Evolutionary conservation across 2,797 vertebrate species (phyloP).

Genomic region (Setipinna tenuifilis): DNA sequence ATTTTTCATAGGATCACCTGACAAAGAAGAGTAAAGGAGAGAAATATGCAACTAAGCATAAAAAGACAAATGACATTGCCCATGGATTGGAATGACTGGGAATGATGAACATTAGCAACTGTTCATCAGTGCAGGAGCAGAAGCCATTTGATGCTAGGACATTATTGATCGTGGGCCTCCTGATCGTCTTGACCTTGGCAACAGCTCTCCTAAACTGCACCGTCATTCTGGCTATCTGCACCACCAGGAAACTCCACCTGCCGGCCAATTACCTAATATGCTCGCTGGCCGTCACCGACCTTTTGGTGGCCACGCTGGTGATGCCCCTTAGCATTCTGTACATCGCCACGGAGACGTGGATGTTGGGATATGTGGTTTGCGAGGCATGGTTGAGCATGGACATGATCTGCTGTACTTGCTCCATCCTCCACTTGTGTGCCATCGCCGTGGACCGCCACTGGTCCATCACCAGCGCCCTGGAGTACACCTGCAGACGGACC

Average conservation of each 20-base stretch:
- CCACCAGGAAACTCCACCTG: constrained; percentile 80
- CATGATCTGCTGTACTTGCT: constrained; percentile 81
- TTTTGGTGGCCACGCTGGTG: constrained; percentile 75
- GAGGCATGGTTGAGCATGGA: constrained; percentile 79
- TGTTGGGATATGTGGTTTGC: constrained; percentile 74
- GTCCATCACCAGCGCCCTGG: constrained; percentile 77
- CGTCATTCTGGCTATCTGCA: constrained; percentile 78
- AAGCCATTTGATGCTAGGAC: constrained; percentile 65
- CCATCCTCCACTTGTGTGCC: constrained; percentile 78
- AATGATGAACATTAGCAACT: constrained; percentile 22
- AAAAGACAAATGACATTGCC: background rate
- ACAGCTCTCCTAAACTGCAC: constrained; percentile 78
- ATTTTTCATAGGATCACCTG: background rate
- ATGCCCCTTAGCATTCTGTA: constrained; percentile 79
- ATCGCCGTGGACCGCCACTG: constrained; percentile 82
- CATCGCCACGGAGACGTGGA: constrained; percentile 79
- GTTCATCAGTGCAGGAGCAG: background rate
- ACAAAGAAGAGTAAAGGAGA: background rate
- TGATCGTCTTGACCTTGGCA: constrained; percentile 75
- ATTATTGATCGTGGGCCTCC: constrained; percentile 71
- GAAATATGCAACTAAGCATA: background rate
- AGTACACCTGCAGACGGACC: constrained; percentile 78
- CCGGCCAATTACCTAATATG: constrained; percentile 78
- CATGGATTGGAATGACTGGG: background rate
- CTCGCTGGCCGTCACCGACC: constrained; percentile 75